These are phyloP conservation scores for Myiopsitta monachus DNA, from an alignment of 2,113 vertebrate species.

Conservation along the genomic window DNA sequence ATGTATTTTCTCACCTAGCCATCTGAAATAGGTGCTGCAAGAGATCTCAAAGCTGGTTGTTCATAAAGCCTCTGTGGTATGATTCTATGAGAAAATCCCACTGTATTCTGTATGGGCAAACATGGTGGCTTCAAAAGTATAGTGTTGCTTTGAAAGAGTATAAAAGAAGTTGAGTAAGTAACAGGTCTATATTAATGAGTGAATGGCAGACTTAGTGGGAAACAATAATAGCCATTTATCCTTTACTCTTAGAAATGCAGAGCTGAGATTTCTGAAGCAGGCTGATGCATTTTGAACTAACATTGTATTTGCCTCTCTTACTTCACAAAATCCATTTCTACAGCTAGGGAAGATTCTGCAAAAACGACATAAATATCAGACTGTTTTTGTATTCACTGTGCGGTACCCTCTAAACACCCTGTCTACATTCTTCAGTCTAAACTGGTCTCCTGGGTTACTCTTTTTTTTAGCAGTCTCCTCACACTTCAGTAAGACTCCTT, in stretches of 20 bases:
- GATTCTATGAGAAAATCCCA: not conserved
- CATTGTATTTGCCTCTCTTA: not conserved
- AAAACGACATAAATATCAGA: not conserved
- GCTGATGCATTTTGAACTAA: not conserved
- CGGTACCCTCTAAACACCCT: not conserved
- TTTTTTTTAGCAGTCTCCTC: not conserved
- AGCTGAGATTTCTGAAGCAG: not conserved
- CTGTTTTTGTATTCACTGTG: not conserved
- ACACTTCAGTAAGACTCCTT: not conserved
- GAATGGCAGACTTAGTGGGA: not conserved
- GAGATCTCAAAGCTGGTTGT: not conserved
- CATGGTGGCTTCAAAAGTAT: not conserved
- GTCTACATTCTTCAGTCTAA: not conserved
- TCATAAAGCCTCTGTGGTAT: not conserved
- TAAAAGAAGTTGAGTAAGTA: not conserved
- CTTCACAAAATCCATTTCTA: not conserved
- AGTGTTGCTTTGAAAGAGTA: not conserved
- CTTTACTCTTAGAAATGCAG: not conserved
- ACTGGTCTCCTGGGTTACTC: constrained; percentile 3
- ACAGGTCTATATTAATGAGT: not conserved
- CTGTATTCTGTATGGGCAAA: not conserved
- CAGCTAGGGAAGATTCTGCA: not conserved
- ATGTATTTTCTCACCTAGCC: not conserved
- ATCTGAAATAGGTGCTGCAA: not conserved
- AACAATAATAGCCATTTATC: not conserved